Evolutionary conservation across 1,140 invertebrate species (phyloP).

Genomic region (Hirudo medicinalis): DNA sequence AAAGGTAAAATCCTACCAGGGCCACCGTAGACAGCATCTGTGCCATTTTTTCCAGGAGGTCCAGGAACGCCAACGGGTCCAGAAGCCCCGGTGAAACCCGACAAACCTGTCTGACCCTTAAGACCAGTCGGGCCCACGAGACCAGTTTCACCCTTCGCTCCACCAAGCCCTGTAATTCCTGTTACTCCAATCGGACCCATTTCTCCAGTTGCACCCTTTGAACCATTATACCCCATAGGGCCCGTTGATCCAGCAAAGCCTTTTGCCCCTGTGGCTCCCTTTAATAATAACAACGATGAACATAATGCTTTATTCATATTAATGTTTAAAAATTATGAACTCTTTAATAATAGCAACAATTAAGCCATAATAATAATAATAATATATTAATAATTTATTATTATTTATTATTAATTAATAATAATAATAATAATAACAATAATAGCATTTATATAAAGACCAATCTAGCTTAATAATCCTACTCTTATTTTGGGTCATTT

Average conservation of each 20-base stretch:
- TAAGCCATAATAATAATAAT: too few relatives aligned
- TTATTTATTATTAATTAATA: too few relatives aligned
- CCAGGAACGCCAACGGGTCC: neutral
- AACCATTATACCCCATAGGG: neutral
- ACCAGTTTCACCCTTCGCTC: neutral
- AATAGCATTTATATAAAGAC: too few relatives aligned
- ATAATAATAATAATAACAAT: too few relatives aligned
- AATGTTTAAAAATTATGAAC: neutral
- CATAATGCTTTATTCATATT: too few relatives aligned
- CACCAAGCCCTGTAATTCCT: neutral
- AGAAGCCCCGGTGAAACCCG: neutral
- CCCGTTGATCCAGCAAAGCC: constrained; percentile 5
- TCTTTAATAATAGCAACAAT: too few relatives aligned
- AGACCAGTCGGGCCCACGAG: neutral
- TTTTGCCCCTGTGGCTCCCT: neutral
- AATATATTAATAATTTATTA: too few relatives aligned
- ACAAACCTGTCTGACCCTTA: neutral
- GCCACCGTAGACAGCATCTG: neutral
- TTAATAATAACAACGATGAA: neutral
- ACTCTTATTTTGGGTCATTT: too few relatives aligned
- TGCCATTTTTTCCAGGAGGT: neutral
- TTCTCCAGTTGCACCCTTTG: neutral
- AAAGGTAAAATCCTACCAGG: neutral
- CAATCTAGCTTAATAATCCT: too few relatives aligned
- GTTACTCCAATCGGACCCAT: neutral